Base-by-base conservation (phyloP, 2,113 vertebrate species). In the Channa maculata region DNA sequence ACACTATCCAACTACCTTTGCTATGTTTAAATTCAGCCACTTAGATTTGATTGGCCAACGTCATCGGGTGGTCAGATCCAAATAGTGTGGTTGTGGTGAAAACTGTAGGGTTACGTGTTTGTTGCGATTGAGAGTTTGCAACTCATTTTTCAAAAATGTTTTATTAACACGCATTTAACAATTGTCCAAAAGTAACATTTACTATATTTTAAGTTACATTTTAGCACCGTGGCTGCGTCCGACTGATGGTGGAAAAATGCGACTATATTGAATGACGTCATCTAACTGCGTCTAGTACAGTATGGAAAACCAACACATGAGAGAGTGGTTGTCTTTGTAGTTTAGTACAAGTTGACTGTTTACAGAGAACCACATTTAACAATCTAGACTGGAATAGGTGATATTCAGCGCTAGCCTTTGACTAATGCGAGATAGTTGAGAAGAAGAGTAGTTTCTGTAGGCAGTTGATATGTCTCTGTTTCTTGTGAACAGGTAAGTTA, bases 401-500 rank as follows among this genome's bases (percentile, higher is more conserved):
- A 36, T n/a, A 13, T 13, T 52, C 3, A 8, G 24, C 34, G 6
- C 39, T 36, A 24, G 8, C 10, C 3, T 36, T 13, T 15, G 3
- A 0, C 4, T 14, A 10, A 6, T 58, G 34, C 12, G 41, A 2
- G 2, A 34, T 1, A n/a, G 2, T 41, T 55, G 48, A 55, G 5
- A 14, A 65, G n/a, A 10, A 24, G 24, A 24, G 24, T 24, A 24
- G 24, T 24, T 24, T 24, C 24, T 24, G 24, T 24, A 1, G 24
- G 24, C 24, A 24, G 24, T 24, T 24, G 24, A 24, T 24, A 93
- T 93, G 93, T 85, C 92, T 34, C 83, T 94, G 46, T 94, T 94
- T 79, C 8, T 81, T 2, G 83, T 93, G 4, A 91, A 92, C 74
- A 91, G 93, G 93, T 94, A 75, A 24, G 24, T 24, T 24, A 24